These are phyloP conservation scores for Dendrocincla fuliginosa DNA, from an alignment of 2,797 vertebrate species.

Conservation along the genomic window DNA sequence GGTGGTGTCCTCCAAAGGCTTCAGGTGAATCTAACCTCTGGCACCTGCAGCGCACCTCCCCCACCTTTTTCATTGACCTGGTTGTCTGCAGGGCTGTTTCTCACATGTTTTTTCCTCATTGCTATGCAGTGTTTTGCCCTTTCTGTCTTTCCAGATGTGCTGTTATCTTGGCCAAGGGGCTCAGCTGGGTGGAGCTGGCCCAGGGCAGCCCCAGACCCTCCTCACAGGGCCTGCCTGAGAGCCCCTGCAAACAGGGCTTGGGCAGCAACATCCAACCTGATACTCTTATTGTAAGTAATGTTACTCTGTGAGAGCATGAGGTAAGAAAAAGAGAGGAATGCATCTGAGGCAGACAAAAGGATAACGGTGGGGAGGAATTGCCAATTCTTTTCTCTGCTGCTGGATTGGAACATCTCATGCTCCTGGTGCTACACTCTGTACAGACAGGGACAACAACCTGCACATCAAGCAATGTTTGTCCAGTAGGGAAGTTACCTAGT, in stretches of 20 bases:
- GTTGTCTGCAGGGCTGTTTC: background rate
- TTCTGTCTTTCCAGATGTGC: background rate
- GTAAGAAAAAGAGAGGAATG: background rate
- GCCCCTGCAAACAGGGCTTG: accelerated
- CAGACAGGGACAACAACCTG: background rate
- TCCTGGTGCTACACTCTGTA: background rate
- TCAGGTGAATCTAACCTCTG: background rate
- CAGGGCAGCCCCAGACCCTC: accelerated
- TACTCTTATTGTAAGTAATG: background rate
- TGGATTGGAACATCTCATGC: background rate
- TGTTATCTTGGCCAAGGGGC: accelerated
- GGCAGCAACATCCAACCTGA: too few species aligned
- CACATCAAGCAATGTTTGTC: background rate
- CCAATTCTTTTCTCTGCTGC: background rate
- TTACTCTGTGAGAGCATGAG: background rate
- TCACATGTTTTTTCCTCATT: background rate
- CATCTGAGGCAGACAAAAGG: background rate
- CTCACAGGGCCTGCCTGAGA: accelerated
- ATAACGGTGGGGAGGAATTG: background rate
- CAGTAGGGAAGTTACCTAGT: background rate
- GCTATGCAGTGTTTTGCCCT: accelerated
- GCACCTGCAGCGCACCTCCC: background rate
- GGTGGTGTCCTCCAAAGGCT: background rate
- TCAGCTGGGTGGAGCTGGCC: background rate
- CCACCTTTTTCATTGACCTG: background rate